Percentiles rank a stretch among this genome's conserved stretches.
Conservation (phyloP, 2,888 invertebrate genomes). For the Drosophila macrothrix region DNA sequence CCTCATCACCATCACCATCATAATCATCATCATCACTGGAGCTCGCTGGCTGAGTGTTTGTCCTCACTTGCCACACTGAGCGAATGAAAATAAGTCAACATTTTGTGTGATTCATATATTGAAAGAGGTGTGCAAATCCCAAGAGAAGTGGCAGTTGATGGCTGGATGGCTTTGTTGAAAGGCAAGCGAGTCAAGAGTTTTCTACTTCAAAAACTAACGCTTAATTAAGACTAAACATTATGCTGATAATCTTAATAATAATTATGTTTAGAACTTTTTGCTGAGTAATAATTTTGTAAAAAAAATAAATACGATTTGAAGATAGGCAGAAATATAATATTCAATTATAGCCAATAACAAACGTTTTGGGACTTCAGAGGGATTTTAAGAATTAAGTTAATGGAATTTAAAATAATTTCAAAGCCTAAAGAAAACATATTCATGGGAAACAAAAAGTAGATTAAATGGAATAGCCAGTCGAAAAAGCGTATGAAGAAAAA, state of each 20-base stretch:
- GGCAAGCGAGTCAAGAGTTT: background rate
- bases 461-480: background rate
- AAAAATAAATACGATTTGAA: background rate
- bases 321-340: too few relatives aligned
- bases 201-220: background rate
- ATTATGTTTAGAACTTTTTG: background rate
- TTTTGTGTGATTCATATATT: background rate
- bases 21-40: background rate
- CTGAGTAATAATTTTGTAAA: background rate
- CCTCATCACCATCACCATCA: too few relatives aligned
- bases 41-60: slow-evolving; percentile 23
- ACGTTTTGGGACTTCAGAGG: background rate
- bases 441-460: background rate
- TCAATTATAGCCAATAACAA: background rate
- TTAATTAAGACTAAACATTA: background rate
- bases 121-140: background rate
- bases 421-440: background rate
- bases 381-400: background rate
- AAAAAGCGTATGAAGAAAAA: background rate
- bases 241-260: too few relatives aligned
- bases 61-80: slow-evolving; percentile 29
- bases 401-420: background rate
- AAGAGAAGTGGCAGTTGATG: background rate
- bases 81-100: slow-evolving; percentile 2
- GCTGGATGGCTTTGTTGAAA: background rate